Base-by-base conservation (phyloP, 2,797 vertebrate genomes). In the Ptychadena robeensis region DNA sequence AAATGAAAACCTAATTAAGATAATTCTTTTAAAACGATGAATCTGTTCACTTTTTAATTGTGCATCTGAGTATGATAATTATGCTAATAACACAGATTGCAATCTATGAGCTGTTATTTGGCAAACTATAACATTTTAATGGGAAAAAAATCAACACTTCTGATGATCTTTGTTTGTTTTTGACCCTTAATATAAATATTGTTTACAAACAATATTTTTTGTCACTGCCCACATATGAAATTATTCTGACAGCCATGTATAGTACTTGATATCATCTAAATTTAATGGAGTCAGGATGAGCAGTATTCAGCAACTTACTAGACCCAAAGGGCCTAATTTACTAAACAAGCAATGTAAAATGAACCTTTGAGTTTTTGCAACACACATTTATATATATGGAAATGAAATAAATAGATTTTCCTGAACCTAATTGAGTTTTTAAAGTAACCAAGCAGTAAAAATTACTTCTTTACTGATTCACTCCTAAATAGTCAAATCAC, bases 1-100 rank as follows among this genome's bases (percentile, higher is more conserved):
- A 18, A 65, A 83, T 38, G 48, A 78, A 86, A 84, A 7, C 64
- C 25, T 86, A 67, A 80, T 87, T 87, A 89, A 88, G 75, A 65
- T 82, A 86, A 87, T 87, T 73, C 27, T 27, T 73, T 30, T 75
- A 77, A 67, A 53, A 68, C 53, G 25, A 76, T 67, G 68, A 57
- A 59, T 59, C 1, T 5, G 44, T 37, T 68, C 18, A 59, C 25
- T 35, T 57, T 27, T 68, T 18, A 68, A 35, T 18, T 68, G 38
- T 48, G 22, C 32, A 35, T 53, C n/a, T 57, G n/a, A 27, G 38
- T 53, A 66, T 44, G 30, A 31, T 69, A 69, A 38, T 40, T 69
- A n/a, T 44, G 74, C 27, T n/a, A 48, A 44, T 34, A 4, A 30
- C 18, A 64, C 38, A 10, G 10, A 63, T 22, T 22, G 27, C 35